Conservation (phyloP, 1,140 invertebrate species). For the Battus philenor region DNA sequence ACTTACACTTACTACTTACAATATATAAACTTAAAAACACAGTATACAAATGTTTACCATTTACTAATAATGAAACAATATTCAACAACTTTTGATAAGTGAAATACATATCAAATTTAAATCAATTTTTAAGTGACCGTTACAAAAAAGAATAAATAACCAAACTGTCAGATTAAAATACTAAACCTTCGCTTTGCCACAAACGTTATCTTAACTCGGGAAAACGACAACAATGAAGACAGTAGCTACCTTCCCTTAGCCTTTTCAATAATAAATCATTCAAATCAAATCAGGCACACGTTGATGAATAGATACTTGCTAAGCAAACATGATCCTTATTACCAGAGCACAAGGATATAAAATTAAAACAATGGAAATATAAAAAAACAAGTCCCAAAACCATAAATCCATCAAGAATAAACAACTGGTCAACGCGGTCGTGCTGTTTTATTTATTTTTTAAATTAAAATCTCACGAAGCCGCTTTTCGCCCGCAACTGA, state of each 20-base stretch:
- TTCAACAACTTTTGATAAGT: no score
- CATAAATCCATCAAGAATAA: constrained; percentile 50
- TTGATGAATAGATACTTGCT: constrained; percentile 19
- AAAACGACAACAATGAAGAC: constrained; percentile 27
- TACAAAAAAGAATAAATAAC: background rate
- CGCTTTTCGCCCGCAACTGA: constrained; percentile 35
- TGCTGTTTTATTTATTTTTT: constrained; percentile 22
- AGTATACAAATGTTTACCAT: no score
- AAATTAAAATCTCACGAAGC: constrained; percentile 24
- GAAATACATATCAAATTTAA: no score
- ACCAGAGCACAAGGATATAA: constrained; percentile 18
- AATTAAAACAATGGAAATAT: constrained; percentile 31
- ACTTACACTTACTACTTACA: no score
- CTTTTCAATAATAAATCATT: constrained; percentile 35
- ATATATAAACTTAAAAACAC: no score
- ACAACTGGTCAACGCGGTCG: constrained; percentile 24
- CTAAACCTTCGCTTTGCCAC: constrained; percentile 15
- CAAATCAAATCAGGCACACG: constrained; percentile 22
- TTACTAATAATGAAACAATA: no score
- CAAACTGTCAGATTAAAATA: constrained; percentile 5
- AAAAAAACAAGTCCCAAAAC: constrained; percentile 36
- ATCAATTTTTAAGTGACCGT: no score
- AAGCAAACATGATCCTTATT: constrained; percentile 22
- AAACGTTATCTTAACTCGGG: constrained; percentile 20
- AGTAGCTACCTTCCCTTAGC: constrained; percentile 30